A percentile compares a stretch with the other conserved stretches of the same genome.
Conservation (phyloP, 1,140 invertebrate species). For the Aphidius ervi region DNA sequence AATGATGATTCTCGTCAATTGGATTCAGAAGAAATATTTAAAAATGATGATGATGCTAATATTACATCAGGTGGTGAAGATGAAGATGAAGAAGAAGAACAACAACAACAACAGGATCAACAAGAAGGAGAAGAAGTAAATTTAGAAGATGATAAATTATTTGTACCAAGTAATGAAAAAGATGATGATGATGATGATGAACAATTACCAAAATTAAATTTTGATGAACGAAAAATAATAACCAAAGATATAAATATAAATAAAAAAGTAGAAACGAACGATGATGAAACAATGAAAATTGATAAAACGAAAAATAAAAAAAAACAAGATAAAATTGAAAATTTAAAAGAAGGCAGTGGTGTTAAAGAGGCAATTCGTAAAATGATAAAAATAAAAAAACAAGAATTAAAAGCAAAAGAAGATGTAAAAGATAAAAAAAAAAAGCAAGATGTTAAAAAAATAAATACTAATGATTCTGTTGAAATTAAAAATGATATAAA, state of each 20-base stretch:
- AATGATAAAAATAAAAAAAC: slow-evolving; percentile 44
- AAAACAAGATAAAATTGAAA: slow-evolving; percentile 21
- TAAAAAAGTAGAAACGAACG: not conserved
- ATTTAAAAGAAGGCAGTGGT: slow-evolving; percentile 26
- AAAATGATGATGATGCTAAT: not conserved
- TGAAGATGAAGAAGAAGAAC: not conserved
- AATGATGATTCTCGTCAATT: not conserved
- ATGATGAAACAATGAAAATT: not conserved
- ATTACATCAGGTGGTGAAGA: not conserved
- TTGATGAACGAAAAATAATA: not conserved
- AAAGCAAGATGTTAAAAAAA: slow-evolving; percentile 4
- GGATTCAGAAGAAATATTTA: not conserved
- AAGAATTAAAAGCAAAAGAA: slow-evolving; percentile 34
- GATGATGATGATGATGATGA: slow-evolving; percentile 16
- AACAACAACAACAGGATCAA: too few species aligned
- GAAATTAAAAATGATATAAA: not conserved
- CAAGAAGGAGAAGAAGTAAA: too few species aligned
- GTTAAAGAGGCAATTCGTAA: slow-evolving; percentile 46
- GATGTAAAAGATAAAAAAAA: slow-evolving; percentile 20
- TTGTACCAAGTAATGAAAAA: slow-evolving; percentile 26
- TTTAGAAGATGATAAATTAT: slow-evolving; percentile 14
- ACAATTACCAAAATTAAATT: too few species aligned
- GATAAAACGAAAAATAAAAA: slow-evolving; percentile 3
- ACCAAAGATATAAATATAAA: not conserved
- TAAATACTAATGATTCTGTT: slow-evolving; percentile 15